Percentiles rank a stretch among this genome's conserved stretches.
Evolutionary conservation across 2,888 invertebrate species (phyloP).

Genomic region (Cheilosia scutellata): DNA sequence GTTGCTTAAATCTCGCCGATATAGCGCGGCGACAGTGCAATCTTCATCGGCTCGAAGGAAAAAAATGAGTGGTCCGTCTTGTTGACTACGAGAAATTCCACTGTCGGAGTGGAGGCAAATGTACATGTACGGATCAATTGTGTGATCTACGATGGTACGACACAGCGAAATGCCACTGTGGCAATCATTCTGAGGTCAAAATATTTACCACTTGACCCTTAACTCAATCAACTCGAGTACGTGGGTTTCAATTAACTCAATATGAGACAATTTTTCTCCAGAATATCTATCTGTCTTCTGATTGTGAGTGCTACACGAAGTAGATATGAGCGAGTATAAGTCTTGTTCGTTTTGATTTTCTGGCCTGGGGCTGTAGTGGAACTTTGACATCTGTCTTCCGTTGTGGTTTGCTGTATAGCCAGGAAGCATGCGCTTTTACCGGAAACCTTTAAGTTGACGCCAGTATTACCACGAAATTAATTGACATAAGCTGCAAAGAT

Average conservation of each 20-base stretch:
- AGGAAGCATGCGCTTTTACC: constrained; percentile 6
- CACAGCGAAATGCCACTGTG: constrained; percentile 76
- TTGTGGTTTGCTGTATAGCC: neutral
- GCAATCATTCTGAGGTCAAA: constrained; percentile 78
- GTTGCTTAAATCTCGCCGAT: constrained; percentile 67
- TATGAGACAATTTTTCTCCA: constrained; percentile 71
- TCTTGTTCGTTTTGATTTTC: constrained; percentile 61
- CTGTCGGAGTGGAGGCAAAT: constrained; percentile 61
- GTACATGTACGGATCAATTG: constrained; percentile 74
- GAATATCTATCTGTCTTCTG: constrained; percentile 26
- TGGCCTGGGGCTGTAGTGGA: constrained; percentile 1
- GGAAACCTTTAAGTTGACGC: constrained; percentile 26
- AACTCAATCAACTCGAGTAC: constrained; percentile 77
- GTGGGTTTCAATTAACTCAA: constrained; percentile 76
- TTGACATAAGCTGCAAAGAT: neutral
- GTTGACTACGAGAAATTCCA: constrained; percentile 58
- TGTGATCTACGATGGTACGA: constrained; percentile 70
- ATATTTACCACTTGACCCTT: constrained; percentile 78
- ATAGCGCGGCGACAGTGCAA: constrained; percentile 46
- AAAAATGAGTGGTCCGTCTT: constrained; percentile 43
- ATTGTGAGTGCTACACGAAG: neutral
- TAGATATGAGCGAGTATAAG: constrained; percentile 15
- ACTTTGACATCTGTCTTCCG: constrained; percentile 66
- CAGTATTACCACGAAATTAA: neutral
- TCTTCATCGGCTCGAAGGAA: constrained; percentile 32